phyloP scores from a whole-genome alignment of 64 coral and sea anemone species.

The Dendrophyllia cribrosa region DNA sequence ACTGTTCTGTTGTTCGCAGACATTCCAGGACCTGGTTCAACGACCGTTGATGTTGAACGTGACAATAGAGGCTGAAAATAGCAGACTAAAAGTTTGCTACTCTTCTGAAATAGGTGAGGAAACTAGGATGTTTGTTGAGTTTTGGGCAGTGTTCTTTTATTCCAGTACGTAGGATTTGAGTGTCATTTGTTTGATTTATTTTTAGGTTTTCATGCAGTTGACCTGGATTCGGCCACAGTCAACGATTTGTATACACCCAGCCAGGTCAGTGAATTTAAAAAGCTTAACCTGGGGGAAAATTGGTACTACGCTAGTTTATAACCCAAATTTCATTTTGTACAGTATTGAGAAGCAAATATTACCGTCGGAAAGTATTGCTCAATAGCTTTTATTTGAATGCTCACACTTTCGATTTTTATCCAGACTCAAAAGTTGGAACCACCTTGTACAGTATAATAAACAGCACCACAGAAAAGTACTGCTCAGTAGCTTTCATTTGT shows the following conservation, averaged over 20 bases:
- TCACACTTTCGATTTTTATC: no score
- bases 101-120: slow-evolving; percentile 91
- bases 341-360: no score
- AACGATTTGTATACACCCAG: slow-evolving; percentile 94
- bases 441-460: no score
- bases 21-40: slow-evolving; percentile 82
- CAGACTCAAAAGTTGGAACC: no score
- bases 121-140: not conserved
- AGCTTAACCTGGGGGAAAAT: not conserved
- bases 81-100: slow-evolving; percentile 96
- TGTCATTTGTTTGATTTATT: not conserved
- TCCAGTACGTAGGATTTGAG: not conserved
- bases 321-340: no score
- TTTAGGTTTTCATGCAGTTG: slow-evolving; percentile 96
- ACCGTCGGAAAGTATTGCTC: no score
- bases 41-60: slow-evolving; percentile 90
- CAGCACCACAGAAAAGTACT: no score
- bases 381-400: no score
- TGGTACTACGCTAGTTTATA: no score
- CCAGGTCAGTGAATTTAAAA: slow-evolving; percentile 65
- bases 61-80: slow-evolving; percentile 97
- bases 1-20: slow-evolving; percentile 53
- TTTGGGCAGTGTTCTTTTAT: not conserved
- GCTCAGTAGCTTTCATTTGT: not conserved
- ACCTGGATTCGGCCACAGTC: slow-evolving; percentile 95